These are phyloP conservation scores for Nephotettix cincticeps DNA, from an alignment of 1,140 invertebrate genomes.

Conservation along the genomic window DNA sequence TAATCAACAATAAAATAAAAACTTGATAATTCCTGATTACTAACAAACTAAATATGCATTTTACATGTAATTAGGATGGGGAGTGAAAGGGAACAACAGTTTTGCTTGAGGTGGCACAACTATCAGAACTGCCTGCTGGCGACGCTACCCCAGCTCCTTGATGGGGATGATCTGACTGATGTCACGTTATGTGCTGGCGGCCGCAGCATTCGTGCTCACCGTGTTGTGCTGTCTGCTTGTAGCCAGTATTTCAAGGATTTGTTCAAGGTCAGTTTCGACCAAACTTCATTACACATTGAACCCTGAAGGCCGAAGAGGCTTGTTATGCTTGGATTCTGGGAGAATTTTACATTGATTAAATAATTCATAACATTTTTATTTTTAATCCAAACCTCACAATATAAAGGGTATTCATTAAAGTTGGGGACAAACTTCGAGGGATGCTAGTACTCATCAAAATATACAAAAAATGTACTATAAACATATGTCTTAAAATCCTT, in stretches of 20 bases:
- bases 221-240: conserved; percentile 85
- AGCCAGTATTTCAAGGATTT: conserved; percentile 90
- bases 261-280: conserved; percentile 64
- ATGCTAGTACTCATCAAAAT: too few relatives aligned
- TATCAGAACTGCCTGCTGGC: conserved; percentile 78
- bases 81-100: conserved; percentile 65
- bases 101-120: conserved; percentile 76
- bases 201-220: conserved; percentile 76
- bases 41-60: too few relatives aligned
- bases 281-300: not conserved
- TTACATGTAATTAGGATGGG: conserved; percentile 44
- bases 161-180: conserved; percentile 83
- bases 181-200: conserved; percentile 85
- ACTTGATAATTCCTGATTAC: not conserved
- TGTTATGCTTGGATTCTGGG: too few relatives aligned
- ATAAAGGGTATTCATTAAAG: too few relatives aligned
- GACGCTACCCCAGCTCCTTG: conserved; percentile 77
- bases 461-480: too few relatives aligned
- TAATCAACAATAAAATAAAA: not conserved
- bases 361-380: too few relatives aligned
- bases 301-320: too few relatives aligned
- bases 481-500: too few relatives aligned
- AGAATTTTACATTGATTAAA: too few relatives aligned
- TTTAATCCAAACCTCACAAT: too few relatives aligned
- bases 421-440: too few relatives aligned